Evolutionary conservation across 2,888 invertebrate genomes (phyloP), one percentile per base, ranked within the genome.

Genomic region (Cephus rjabovi): DNA sequence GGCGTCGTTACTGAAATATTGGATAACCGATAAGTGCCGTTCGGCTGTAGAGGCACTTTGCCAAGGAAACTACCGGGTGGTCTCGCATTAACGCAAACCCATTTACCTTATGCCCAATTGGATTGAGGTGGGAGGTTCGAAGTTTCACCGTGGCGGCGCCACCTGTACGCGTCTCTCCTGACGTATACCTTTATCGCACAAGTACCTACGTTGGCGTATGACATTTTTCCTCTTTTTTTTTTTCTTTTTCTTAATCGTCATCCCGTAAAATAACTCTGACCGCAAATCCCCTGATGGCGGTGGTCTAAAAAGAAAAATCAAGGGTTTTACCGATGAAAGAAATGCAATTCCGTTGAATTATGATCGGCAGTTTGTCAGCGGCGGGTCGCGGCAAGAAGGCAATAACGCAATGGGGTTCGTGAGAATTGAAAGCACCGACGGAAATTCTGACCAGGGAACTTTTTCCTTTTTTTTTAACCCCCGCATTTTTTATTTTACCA

Each of bases 311-410:
- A 56, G 15, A 56, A 56, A 56, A 56, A 23, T 23, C 56, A 23
- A 23, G 56, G 56, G 56, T 56, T 56, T 56, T 23, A 23, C 23
- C 56, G 23, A 76, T 75, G 79, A 82, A 87, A 87, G 82, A 87
- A 87, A 83, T 81, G 83, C 83, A 87, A 87, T 87, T 86, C 83
- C 80, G 69, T 77, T 87, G 86, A 87, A 80, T 87, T 86, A 87
- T 79, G 84, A 81, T 82, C 81, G 80, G 78, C 83, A 82, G 81
- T 87, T 86, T 86, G 86, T 86, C 87, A 87, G 31, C 74, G 75
- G 75, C 15, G 40, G 33, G 33, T 30, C 12, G 73, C 37, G 76
- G 76, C 79, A 85, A 83, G 83, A 82, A 85, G 79, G 79, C 81
- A 81, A 82, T 82, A 83, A 56, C 56, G 56, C 56, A 56, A 56